Evolutionary conservation across 2,113 vertebrate genomes (phyloP).

Genomic region (Pogonocichla stellata): DNA sequence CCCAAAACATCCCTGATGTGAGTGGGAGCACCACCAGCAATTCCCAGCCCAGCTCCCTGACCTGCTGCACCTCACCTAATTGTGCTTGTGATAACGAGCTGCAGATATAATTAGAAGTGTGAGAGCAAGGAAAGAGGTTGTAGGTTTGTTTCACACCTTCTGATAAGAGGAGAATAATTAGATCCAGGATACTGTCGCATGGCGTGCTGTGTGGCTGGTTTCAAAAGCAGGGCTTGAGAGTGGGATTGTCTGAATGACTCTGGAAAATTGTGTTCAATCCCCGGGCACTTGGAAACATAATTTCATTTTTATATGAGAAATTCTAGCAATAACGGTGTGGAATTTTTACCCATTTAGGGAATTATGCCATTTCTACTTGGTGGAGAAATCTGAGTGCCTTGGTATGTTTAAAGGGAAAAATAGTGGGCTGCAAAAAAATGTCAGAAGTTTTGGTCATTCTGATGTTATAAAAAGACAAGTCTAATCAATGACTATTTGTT

Average conservation of each 20-base stretch:
- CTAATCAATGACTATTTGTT: not conserved
- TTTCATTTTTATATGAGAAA: conserved; percentile 9
- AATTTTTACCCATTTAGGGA: not conserved
- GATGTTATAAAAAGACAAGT: not conserved
- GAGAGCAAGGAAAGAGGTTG: not conserved
- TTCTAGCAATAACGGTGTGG: not conserved
- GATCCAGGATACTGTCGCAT: not conserved
- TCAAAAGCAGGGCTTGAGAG: not conserved
- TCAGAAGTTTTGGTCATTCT: not conserved
- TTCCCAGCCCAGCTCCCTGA: not conserved
- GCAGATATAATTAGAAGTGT: not conserved
- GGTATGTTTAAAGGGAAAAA: not conserved
- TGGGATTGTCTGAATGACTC: not conserved
- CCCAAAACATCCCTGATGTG: accelerated
- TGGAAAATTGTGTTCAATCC: conserved; percentile 26
- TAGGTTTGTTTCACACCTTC: not conserved
- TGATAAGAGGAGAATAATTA: conserved; percentile 2
- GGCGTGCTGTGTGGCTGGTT: not conserved
- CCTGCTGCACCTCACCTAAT: not conserved
- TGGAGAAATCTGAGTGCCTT: not conserved
- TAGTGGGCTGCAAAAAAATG: not conserved
- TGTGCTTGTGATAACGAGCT: not conserved
- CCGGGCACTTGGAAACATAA: not conserved
- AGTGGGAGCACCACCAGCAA: not conserved
- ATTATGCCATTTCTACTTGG: not conserved